Conservation (phyloP, 1,140 invertebrate genomes). For the Teleopsis dalmanni region DNA sequence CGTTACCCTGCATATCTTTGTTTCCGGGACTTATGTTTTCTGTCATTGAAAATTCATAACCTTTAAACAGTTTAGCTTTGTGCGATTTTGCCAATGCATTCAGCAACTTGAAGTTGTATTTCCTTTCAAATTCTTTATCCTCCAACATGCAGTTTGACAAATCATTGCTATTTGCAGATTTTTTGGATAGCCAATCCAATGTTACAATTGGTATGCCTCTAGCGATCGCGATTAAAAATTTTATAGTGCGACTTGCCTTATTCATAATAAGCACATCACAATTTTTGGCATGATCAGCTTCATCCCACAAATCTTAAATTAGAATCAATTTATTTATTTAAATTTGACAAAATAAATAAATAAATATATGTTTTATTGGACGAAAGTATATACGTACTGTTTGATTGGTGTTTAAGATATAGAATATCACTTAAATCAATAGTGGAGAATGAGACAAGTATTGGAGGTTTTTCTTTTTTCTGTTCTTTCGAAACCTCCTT, state of each 20-base stretch:
- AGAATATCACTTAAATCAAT: no score
- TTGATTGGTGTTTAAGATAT: no score
- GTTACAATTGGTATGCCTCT: slow-evolving; percentile 14
- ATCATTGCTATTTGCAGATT: neutral
- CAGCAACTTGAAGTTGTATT: slow-evolving; percentile 9
- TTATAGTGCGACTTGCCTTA: slow-evolving; percentile 13
- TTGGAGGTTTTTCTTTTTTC: no score
- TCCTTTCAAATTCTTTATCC: slow-evolving; percentile 11
- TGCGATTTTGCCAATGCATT: slow-evolving; percentile 7
- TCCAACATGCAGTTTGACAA: slow-evolving; percentile 4
- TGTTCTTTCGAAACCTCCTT: no score
- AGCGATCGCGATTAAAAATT: slow-evolving; percentile 15
- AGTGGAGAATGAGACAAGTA: no score
- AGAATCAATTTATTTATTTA: no score
- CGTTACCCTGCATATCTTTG: neutral
- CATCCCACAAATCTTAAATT: no score
- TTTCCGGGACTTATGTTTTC: slow-evolving; percentile 11
- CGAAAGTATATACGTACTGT: no score
- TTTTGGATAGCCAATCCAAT: slow-evolving; percentile 9
- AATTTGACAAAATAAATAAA: no score
- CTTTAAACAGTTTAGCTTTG: slow-evolving; percentile 8
- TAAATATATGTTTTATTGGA: no score
- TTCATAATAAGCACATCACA: slow-evolving; percentile 13
- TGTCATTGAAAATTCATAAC: slow-evolving; percentile 12
- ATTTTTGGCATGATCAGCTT: slow-evolving; percentile 8